A percentile compares a stretch with the other conserved stretches of the same genome.
Evolutionary conservation across 2,797 vertebrate species (phyloP).

Genomic region (Characodon lateralis): DNA sequence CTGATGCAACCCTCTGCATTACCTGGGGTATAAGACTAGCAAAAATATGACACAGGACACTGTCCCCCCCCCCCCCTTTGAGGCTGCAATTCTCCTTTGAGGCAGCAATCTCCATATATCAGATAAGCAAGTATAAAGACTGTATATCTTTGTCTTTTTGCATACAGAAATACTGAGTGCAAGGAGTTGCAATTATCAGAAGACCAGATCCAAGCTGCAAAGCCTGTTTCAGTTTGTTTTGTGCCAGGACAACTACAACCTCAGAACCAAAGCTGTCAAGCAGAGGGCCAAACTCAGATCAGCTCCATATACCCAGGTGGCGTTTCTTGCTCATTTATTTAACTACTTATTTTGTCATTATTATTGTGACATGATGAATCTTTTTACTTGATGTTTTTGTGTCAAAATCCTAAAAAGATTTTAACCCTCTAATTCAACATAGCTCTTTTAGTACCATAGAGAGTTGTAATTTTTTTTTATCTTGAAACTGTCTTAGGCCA

Average conservation of each 20-base stretch:
- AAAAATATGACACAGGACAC: no score
- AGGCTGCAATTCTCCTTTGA: background rate
- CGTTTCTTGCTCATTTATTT: background rate
- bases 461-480: background rate
- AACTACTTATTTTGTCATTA: background rate
- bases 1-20: no score
- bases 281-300: slow-evolving; percentile 86
- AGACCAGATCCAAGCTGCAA: slow-evolving; percentile 85
- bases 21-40: no score
- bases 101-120: background rate
- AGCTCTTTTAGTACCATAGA: background rate
- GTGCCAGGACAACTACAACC: slow-evolving; percentile 86
- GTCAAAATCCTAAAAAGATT: background rate
- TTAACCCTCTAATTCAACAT: background rate
- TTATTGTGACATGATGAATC: background rate
- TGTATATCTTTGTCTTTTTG: slow-evolving; percentile 21
- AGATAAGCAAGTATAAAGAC: background rate
- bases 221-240: slow-evolving; percentile 80
- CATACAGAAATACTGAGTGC: slow-evolving; percentile 88
- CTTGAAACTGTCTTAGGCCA: background rate
- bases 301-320: slow-evolving; percentile 89
- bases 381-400: background rate
- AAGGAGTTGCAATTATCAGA: slow-evolving; percentile 91
- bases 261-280: slow-evolving; percentile 86
- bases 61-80: no score